These are phyloP conservation scores for Xiphorhynchus erythropygius DNA, from an alignment of 2,797 vertebrate species.

Conservation along the genomic window DNA sequence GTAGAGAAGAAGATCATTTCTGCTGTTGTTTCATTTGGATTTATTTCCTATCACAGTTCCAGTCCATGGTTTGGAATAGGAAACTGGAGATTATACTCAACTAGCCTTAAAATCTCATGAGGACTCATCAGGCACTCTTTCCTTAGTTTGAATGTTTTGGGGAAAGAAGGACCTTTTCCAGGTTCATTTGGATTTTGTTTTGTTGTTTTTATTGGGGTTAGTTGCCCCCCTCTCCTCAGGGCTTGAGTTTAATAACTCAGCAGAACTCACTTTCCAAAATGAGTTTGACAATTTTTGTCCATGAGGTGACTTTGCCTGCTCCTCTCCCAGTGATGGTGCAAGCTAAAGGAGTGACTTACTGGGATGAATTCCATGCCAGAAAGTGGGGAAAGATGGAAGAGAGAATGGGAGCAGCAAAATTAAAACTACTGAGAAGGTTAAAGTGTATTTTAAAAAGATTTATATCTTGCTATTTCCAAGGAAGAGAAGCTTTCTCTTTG, in stretches of 20 bases:
- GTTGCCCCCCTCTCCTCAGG: neutral
- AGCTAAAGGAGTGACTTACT: neutral
- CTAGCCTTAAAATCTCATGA: neutral
- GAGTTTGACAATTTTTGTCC: neutral
- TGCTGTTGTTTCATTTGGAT: neutral
- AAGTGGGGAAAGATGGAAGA: neutral
- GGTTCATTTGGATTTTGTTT: neutral
- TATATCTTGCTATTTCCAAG: neutral
- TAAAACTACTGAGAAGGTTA: neutral
- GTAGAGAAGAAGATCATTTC: neutral
- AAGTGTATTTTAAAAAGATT: neutral
- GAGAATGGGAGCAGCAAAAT: neutral
- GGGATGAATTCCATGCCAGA: neutral
- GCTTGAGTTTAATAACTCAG: neutral
- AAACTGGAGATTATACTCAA: neutral
- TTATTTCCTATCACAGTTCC: neutral
- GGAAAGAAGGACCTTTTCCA: neutral
- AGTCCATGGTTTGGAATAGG: neutral
- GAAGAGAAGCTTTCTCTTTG: constrained; percentile 18
- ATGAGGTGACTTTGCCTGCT: rapidly evolving
- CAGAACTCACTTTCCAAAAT: neutral
- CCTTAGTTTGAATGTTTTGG: neutral
- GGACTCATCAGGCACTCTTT: neutral
- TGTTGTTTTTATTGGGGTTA: neutral
- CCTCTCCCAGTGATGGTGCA: neutral